phyloP scores from a whole-genome alignment of 2,113 vertebrate species.

The Hippopotamus amphibius region DNA sequence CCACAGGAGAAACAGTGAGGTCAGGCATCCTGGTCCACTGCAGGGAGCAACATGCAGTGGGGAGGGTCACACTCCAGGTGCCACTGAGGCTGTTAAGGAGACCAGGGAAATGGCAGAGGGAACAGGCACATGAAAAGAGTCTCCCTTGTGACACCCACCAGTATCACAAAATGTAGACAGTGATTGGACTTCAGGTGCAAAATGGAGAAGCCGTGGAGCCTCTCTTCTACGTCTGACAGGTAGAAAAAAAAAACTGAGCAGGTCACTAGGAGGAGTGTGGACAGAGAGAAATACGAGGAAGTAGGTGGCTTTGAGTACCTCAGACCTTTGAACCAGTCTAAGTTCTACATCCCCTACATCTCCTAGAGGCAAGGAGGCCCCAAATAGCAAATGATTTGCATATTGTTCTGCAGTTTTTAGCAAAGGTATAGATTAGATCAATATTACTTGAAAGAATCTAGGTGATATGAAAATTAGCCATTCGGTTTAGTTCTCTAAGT shows the following conservation, averaged over 20 bases:
- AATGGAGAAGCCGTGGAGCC: neutral
- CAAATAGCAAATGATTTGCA: neutral
- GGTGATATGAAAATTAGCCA: neutral
- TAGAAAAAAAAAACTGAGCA: neutral
- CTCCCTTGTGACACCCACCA: neutral
- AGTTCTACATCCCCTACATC: neutral
- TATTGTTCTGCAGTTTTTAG: neutral
- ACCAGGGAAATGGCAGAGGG: neutral
- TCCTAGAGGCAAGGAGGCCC: neutral
- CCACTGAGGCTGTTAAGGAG: neutral
- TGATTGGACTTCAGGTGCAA: neutral
- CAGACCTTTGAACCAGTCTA: neutral
- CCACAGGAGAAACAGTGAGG: neutral
- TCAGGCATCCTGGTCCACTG: neutral
- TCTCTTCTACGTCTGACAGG: neutral
- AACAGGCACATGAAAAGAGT: neutral
- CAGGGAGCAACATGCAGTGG: neutral
- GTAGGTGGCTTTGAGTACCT: neutral
- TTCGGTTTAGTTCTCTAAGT: neutral
- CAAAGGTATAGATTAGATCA: neutral
- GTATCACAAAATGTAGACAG: neutral
- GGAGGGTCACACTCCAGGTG: neutral
- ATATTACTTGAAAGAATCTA: neutral
- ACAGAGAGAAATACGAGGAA: neutral
- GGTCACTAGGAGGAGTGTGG: neutral